Evolutionary conservation across 2,113 vertebrate species (phyloP).

Genomic region (Python bivittatus): DNA sequence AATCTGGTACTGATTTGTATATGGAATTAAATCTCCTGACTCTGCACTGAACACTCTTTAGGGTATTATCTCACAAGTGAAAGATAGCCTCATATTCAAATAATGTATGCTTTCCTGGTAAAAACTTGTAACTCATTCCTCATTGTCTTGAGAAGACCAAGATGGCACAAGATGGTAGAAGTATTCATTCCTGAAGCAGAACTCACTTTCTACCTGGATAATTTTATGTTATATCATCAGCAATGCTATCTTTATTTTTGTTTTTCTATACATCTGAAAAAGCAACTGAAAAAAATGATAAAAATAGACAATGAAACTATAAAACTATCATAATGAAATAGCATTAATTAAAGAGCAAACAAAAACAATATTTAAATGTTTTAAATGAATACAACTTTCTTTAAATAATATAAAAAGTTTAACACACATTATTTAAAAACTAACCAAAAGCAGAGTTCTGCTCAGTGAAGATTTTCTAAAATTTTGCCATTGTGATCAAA

Average conservation of each 20-base stretch:
- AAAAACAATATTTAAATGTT: not conserved
- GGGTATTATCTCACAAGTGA: not conserved
- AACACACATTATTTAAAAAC: not conserved
- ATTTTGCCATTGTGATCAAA: not conserved
- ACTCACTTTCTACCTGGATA: not conserved
- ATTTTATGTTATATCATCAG: not conserved
- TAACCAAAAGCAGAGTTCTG: not conserved
- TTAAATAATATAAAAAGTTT: not conserved
- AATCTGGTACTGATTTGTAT: slow-evolving; percentile 4
- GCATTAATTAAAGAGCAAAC: not conserved
- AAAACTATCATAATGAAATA: not conserved
- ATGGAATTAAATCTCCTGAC: not conserved
- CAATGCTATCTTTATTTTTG: not conserved
- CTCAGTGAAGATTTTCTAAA: not conserved
- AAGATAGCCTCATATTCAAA: not conserved
- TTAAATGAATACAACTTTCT: not conserved
- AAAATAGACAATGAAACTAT: not conserved
- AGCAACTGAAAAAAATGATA: not conserved
- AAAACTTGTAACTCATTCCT: not conserved
- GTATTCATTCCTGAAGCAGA: not conserved
- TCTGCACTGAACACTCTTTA: not conserved
- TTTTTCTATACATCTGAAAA: not conserved
- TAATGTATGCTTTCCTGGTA: not conserved
- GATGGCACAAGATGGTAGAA: not conserved
- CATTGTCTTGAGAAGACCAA: not conserved